A percentile compares a stretch with the other conserved stretches of the same genome.
Evolutionary conservation across 2,797 vertebrate genomes (phyloP).

Genomic region (Chelmon rostratus): DNA sequence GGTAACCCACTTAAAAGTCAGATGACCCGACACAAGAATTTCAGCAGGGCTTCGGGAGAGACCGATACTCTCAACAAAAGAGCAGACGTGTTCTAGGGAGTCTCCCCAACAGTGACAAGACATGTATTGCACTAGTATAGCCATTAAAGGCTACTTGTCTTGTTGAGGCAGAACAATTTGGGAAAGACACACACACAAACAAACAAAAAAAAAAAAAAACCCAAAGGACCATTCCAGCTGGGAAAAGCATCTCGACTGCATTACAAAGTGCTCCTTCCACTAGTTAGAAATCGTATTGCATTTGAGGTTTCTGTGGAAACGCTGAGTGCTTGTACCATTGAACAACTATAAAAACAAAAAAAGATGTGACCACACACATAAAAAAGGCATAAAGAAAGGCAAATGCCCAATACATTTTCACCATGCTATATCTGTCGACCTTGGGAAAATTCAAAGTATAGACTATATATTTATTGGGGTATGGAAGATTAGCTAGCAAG

Average conservation of each 20-base stretch:
- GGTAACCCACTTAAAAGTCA: constrained; percentile 31
- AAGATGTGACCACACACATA: constrained; percentile 40
- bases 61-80: constrained; percentile 19
- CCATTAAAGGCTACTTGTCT: constrained; percentile 61
- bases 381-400: constrained; percentile 61
- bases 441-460: constrained; percentile 16
- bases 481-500: neutral
- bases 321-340: constrained; percentile 21
- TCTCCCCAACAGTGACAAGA: constrained; percentile 77
- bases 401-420: constrained; percentile 25
- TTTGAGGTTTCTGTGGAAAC: constrained; percentile 54
- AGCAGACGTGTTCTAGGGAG: constrained; percentile 33
- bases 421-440: neutral
- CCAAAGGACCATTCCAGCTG: constrained; percentile 34
- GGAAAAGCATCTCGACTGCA: constrained; percentile 50
- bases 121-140: constrained; percentile 80
- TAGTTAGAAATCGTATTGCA: constrained; percentile 59
- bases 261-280: constrained; percentile 54
- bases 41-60: constrained; percentile 51
- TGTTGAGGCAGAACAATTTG: constrained; percentile 37
- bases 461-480: neutral
- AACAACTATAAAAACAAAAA: constrained; percentile 22
- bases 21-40: constrained; percentile 25
- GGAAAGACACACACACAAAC: constrained; percentile 8
- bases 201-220: constrained; percentile 2